phyloP scores from a whole-genome alignment of 2,797 vertebrate genomes.

The Vultur gryphus region DNA sequence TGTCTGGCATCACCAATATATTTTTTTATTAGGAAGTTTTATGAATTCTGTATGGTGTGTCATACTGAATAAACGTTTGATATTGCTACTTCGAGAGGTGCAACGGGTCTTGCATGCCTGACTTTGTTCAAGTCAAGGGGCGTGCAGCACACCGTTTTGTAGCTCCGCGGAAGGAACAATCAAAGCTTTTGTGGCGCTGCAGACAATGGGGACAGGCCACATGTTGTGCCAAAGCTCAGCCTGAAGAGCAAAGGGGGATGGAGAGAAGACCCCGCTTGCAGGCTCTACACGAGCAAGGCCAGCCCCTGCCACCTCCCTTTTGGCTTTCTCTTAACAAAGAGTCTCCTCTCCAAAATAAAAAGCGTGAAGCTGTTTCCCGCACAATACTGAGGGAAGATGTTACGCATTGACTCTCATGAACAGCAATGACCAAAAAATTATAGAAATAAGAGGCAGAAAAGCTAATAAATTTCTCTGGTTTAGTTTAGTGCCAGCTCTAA shows the following conservation, averaged over 20 bases:
- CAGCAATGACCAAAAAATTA: background rate
- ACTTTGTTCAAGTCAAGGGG: background rate
- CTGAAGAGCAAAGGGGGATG: background rate
- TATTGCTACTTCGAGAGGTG: background rate
- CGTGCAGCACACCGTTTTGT: fast-evolving
- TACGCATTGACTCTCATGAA: background rate
- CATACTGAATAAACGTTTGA: background rate
- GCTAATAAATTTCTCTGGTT: background rate
- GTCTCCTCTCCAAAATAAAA: background rate
- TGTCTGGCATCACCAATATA: background rate
- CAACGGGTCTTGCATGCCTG: background rate
- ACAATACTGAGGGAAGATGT: too few species aligned
- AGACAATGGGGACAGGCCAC: background rate
- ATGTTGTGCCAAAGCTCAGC: background rate
- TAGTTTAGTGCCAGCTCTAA: background rate
- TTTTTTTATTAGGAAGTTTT: background rate
- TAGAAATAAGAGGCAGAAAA: background rate
- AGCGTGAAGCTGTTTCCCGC: fast-evolving
- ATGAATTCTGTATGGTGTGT: background rate
- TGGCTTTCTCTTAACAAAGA: background rate
- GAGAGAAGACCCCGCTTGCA: background rate
- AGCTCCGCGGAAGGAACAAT: background rate
- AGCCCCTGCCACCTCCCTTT: background rate
- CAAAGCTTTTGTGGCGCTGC: background rate
- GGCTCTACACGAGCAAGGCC: background rate